Evolutionary conservation across 2,113 vertebrate genomes (phyloP), one percentile per base, ranked within the genome.

Genomic region (Oreochromis aureus): DNA sequence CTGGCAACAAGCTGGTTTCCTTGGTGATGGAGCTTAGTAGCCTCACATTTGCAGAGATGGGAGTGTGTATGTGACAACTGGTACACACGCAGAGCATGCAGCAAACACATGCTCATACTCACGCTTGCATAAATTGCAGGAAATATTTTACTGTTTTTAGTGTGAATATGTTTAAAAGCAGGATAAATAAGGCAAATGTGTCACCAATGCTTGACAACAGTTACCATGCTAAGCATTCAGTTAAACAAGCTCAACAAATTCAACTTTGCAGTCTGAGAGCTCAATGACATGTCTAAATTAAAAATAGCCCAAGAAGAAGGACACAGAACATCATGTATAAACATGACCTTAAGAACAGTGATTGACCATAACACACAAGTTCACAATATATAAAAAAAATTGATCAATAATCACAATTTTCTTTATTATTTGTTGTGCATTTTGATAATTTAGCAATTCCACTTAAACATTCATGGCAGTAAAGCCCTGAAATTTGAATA

Each of bases 1-100:
- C 93, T 95, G 95, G 95, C 95, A 95, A 95, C 95, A 91, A 92
- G 94, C 90, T 92, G 93, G 95, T 95, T 92, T 94, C 95, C 94
- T 90, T 92, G 95, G 94, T 92, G 94, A 95, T 93, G 69, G 92
- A 90, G 89, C 92, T 92, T 89, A 90, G 92, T 91, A 91, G 93
- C 92, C 84, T 93, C 83, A 89, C 86, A 93, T 92, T 93, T 88
- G 83, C 88, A 83, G 92, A 80, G 89, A 90, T 11, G 78, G 80
- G 89, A 79, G 85, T 86, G 89, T 90, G 86, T 80, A 79, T 88
- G 90, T 90, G 87, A 86, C 86, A 89, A 85, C 71, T 79, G 71
- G 69, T 59, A 89, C 84, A 89, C 84, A 86, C 76, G 90, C 66
- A 80, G 69, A 89, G 89, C 89, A 89, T 83, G 90, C 71, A 89